Evolutionary conservation across 2,113 vertebrate genomes (phyloP).

Genomic region (Chaetura pelagica): DNA sequence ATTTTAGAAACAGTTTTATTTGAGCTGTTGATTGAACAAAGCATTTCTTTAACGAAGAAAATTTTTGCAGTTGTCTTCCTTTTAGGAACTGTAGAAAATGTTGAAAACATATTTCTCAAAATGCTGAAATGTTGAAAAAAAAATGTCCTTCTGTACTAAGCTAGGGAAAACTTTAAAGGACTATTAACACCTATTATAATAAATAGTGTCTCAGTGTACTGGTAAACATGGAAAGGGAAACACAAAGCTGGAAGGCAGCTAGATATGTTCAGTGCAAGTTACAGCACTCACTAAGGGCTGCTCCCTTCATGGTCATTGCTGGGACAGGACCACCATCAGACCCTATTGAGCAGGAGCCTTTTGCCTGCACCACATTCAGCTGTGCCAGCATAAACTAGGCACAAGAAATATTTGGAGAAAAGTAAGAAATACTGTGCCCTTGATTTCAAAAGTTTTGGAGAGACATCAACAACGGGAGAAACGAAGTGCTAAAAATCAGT

Average conservation of each 20-base stretch:
- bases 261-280: background rate
- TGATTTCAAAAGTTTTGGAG: slow-evolving; percentile 12
- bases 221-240: background rate
- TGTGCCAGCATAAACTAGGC: slow-evolving; percentile 12
- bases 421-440: background rate
- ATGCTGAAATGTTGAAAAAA: background rate
- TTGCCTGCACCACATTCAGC: background rate
- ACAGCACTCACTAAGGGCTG: background rate
- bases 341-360: background rate
- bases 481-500: background rate
- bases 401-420: background rate
- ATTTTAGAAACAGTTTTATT: background rate
- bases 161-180: background rate
- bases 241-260: background rate
- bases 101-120: background rate
- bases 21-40: background rate
- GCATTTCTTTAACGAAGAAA: background rate
- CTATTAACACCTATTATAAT: background rate
- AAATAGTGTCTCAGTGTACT: background rate
- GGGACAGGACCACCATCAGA: background rate
- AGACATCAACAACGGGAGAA: slow-evolving; percentile 7
- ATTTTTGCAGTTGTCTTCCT: background rate
- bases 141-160: background rate
- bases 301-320: background rate
- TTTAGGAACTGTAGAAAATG: background rate